phyloP scores from a whole-genome alignment of 2,797 vertebrate genomes.

The Vipera latastei region DNA sequence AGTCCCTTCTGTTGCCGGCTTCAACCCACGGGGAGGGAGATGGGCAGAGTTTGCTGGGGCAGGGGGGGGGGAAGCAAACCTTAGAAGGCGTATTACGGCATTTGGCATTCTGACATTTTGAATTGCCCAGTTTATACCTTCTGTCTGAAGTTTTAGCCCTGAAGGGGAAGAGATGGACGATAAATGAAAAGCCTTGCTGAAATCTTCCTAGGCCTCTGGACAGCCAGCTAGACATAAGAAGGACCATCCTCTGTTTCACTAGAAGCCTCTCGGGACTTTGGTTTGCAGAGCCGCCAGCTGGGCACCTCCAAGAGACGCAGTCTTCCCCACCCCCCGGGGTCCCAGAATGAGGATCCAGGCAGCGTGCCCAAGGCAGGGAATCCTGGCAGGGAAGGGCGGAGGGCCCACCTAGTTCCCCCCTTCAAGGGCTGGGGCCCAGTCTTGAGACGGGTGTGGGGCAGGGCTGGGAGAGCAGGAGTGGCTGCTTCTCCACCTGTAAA shows the following conservation, averaged over 20 bases:
- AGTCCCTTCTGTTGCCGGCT: conserved; percentile 49
- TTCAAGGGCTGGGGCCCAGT: not conserved
- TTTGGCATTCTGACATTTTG: not conserved
- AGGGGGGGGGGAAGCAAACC: not conserved
- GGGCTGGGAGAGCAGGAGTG: not conserved
- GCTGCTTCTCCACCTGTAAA: not conserved
- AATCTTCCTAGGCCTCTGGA: not conserved
- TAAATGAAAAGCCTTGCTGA: not conserved
- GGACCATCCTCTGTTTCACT: not conserved
- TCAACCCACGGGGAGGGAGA: not conserved
- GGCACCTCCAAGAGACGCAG: not conserved
- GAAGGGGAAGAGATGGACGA: not conserved
- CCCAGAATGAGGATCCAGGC: not conserved
- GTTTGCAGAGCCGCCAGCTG: not conserved
- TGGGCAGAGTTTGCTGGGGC: too few species aligned
- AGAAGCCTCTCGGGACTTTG: not conserved
- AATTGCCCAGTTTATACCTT: not conserved
- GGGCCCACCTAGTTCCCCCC: not conserved
- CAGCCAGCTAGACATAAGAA: not conserved
- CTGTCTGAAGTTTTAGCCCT: not conserved
- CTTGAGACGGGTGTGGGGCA: not conserved
- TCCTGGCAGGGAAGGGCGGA: not conserved
- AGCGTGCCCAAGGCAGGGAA: not conserved
- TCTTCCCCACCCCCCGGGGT: not conserved
- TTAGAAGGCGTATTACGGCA: not conserved